Percentiles rank a stretch among this genome's conserved stretches.
These are phyloP conservation scores for Diploscapter pachys DNA, from an alignment of 1,140 invertebrate species.

Conservation along the genomic window DNA sequence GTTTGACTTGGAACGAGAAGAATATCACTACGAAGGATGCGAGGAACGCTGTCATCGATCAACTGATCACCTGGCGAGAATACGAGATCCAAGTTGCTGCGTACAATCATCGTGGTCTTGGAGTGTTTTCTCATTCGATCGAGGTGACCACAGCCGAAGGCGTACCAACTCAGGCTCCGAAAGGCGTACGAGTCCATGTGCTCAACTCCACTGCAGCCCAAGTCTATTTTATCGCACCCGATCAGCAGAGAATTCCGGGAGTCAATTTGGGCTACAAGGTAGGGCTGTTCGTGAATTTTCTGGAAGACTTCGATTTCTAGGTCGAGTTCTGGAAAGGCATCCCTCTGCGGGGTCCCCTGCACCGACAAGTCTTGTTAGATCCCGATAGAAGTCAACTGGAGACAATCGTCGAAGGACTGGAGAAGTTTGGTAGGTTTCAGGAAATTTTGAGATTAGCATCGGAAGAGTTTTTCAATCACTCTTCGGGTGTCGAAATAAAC, in stretches of 20 bases:
- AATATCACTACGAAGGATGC: slow-evolving; percentile 90
- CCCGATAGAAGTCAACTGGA: slow-evolving; percentile 79
- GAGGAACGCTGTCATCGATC: slow-evolving; percentile 83
- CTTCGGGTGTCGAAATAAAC: too few species aligned
- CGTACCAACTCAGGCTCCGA: slow-evolving; percentile 84
- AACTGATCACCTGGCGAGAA: slow-evolving; percentile 94
- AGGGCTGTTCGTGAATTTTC: slow-evolving; percentile 7
- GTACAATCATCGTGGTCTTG: slow-evolving; percentile 92
- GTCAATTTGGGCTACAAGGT: slow-evolving; percentile 95
- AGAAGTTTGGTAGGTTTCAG: slow-evolving; percentile 69
- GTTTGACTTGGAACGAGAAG: slow-evolving; percentile 66
- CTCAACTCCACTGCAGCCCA: slow-evolving; percentile 75
- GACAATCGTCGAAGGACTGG: slow-evolving; percentile 71
- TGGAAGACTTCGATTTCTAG: slow-evolving; percentile 31
- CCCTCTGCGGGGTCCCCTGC: slow-evolving; percentile 28
- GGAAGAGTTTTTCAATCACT: too few species aligned
- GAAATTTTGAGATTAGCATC: too few species aligned
- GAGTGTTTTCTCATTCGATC: slow-evolving; percentile 82
- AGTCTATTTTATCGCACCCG: slow-evolving; percentile 65
- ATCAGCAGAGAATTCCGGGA: slow-evolving; percentile 95
- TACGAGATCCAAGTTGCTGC: slow-evolving; percentile 95
- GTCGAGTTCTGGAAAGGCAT: slow-evolving; percentile 76
- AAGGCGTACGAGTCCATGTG: slow-evolving; percentile 73
- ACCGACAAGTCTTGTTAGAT: slow-evolving; percentile 69
- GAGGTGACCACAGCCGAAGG: slow-evolving; percentile 92